Conservation (phyloP, 1,140 invertebrate species). For the Scaptomyza pallida region DNA sequence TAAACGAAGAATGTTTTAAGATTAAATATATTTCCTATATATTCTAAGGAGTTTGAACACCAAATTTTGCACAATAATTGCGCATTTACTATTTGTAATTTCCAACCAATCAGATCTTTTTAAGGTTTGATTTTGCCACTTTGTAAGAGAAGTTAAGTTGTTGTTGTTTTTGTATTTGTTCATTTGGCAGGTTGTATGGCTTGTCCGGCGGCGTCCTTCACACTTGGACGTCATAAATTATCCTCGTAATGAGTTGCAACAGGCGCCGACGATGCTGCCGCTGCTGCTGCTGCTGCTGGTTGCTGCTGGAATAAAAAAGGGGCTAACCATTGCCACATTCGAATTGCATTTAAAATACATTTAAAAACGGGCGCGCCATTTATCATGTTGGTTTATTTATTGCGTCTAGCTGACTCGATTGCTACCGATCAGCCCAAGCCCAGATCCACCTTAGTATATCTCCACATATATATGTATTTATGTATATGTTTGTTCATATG, state of each 20-base stretch:
- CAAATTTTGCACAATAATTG: background rate
- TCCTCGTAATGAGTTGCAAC: constrained; percentile 72
- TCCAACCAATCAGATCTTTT: constrained; percentile 11
- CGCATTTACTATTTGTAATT: background rate
- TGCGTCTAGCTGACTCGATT: constrained; percentile 58
- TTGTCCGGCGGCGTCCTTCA: constrained; percentile 65
- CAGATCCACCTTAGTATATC: constrained; percentile 22
- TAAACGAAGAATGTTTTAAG: no score
- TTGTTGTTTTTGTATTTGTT: constrained; percentile 11
- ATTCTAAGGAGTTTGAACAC: no score
- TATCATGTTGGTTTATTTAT: constrained; percentile 80
- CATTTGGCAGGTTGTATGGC: constrained; percentile 42
- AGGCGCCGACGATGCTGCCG: constrained; percentile 56
- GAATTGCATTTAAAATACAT: constrained; percentile 83
- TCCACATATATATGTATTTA: background rate
- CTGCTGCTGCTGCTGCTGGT: constrained; percentile 15
- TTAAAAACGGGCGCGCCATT: constrained; percentile 74
- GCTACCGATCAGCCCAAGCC: constrained; percentile 38
- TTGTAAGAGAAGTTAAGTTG: constrained; percentile 5
- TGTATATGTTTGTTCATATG: no score
- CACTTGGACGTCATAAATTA: constrained; percentile 78
- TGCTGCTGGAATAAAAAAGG: constrained; percentile 16
- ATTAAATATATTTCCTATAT: no score
- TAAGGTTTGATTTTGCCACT: constrained; percentile 34
- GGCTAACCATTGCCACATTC: constrained; percentile 63